A percentile compares a stretch with the other conserved stretches of the same genome.
Conservation (phyloP, 2,797 vertebrate genomes). For the Spinibarbus caldwelli region DNA sequence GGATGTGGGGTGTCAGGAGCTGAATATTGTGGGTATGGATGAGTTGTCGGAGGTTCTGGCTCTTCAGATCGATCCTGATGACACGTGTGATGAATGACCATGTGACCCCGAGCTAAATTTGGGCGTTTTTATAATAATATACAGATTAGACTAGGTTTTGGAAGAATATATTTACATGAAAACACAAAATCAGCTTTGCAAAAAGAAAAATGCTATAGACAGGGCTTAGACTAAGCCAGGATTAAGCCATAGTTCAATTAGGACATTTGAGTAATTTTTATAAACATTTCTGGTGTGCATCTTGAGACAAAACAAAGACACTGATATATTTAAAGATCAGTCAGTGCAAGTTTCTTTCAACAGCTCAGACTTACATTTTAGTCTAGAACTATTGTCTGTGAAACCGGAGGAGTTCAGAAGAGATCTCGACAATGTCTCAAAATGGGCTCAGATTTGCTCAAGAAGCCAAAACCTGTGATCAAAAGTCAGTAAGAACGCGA, state of each 20-base stretch:
- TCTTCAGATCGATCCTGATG: constrained; percentile 49
- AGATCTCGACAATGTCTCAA: not conserved
- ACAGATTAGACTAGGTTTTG: constrained; percentile 25
- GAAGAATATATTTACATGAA: constrained; percentile 7
- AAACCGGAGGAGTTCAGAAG: too few relatives aligned
- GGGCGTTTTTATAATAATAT: constrained; percentile 34
- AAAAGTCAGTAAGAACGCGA: not conserved
- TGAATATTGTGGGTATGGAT: constrained; percentile 49
- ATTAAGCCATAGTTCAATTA: too few relatives aligned
- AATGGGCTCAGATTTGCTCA: not conserved
- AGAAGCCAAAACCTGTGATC: not conserved
- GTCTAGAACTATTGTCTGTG: too few relatives aligned
- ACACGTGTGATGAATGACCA: constrained; percentile 44
- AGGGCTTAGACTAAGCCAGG: too few relatives aligned
- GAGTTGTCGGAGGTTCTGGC: constrained; percentile 44
- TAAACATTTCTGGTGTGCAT: too few relatives aligned
- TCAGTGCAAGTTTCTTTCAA: too few relatives aligned
- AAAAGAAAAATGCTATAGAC: too few relatives aligned
- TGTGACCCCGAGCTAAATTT: constrained; percentile 46
- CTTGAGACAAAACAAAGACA: too few relatives aligned
- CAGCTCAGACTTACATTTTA: too few relatives aligned
- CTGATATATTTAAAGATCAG: too few relatives aligned
- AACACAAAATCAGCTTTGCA: not conserved
- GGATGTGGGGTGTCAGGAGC: constrained; percentile 54
- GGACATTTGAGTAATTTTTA: too few relatives aligned